Evolutionary conservation across 2,113 vertebrate species (phyloP), one percentile per base, ranked within the genome.

Genomic region (Aspidoscelis tigris): DNA sequence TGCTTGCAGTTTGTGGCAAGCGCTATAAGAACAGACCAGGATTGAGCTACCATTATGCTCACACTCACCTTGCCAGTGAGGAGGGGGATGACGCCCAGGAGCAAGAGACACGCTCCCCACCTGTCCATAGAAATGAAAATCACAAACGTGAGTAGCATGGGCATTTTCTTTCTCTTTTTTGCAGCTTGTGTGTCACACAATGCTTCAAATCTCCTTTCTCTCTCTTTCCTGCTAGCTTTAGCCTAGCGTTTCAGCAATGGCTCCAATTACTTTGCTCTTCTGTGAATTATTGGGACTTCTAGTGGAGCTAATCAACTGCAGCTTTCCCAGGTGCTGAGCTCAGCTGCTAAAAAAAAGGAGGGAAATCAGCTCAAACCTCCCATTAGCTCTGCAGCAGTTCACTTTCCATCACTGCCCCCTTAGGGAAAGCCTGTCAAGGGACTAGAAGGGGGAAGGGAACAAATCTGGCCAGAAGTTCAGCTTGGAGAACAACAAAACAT

Each of bases 21-120:
- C 98, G 98, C 90, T 99, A 99, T 94, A 99, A 98, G 95, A 99
- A 99, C 95, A 97, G 98, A 69, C 97, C 98, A 14, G 98, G 98
- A 64, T 96, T 99, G 87, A 99, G 98, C 94, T 99, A 99, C 93
- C 98, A 99, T 94, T 99, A 99, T 33, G 96, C 97, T 88, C 97
- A 99, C 93, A 97, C 98, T 86, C 98, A 99, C 88, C 95, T 99
- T 4, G 97, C 97, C 83, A 98, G 98, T 0, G 98, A 98, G 93
- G 96, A 97, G 87, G 96, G 97, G 26, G 95, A 97, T 2, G 97
- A 98, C 85, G 97, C 97, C 86, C 97, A 96, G 0, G 98, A 97
- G 88, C 94, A 98, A 39, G 97, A 97, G 91, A 95, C 95, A 8
- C 96, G 87, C 91, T 96, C 95, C 24, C 96, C 97, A 24, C 95